Percentiles rank a stretch among this genome's conserved stretches.
Conservation (phyloP, 2,797 vertebrate species). For the Argya squamiceps region DNA sequence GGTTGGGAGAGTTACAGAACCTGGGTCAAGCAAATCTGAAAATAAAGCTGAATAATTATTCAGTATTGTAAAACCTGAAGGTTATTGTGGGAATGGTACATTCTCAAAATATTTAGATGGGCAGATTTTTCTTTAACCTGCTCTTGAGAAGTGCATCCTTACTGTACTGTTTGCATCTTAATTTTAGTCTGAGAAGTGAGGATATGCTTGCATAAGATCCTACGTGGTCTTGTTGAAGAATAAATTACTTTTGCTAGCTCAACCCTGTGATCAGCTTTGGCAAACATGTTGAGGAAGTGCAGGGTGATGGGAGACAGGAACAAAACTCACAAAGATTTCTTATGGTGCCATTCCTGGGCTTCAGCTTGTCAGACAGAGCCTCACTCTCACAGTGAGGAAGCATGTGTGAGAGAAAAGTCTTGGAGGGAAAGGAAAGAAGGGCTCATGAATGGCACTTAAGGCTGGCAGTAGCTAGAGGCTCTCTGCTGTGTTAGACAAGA, state of each 20-base stretch:
- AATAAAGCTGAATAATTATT: background rate
- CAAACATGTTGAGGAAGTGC: rapidly evolving
- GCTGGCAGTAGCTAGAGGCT: background rate
- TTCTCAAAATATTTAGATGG: background rate
- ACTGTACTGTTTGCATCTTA: background rate
- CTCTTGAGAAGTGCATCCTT: background rate
- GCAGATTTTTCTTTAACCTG: background rate
- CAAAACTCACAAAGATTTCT: background rate
- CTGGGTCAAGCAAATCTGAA: background rate
- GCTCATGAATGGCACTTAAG: background rate
- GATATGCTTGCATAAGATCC: background rate
- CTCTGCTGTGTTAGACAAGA: background rate
- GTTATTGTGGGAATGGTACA: background rate
- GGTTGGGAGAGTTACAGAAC: background rate
- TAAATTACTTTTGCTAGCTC: background rate
- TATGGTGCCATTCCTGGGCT: background rate
- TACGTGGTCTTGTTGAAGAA: background rate
- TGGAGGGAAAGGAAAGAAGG: background rate
- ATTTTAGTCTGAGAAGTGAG: background rate
- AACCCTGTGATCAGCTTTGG: background rate
- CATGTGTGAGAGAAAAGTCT: background rate
- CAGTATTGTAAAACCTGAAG: background rate
- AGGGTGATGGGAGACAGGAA: background rate
- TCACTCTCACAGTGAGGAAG: background rate
- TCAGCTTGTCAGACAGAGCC: background rate